Evolutionary conservation across 2,888 invertebrate species (phyloP), one percentile per base, ranked within the genome.

Genomic region (Salpingus planirostris): DNA sequence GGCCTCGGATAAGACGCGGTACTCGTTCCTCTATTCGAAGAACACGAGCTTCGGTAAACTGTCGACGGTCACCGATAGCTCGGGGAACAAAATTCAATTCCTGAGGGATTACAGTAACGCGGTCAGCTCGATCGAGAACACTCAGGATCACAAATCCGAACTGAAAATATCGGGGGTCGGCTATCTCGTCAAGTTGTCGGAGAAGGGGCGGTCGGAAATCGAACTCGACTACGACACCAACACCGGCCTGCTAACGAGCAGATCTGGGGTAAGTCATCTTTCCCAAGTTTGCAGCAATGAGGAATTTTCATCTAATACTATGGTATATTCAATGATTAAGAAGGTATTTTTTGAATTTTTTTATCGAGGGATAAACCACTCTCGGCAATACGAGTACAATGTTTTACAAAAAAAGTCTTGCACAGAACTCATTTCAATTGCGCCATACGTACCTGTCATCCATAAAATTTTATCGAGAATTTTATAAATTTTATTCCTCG

Each of bases 11-110:
- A 89, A 90, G 65, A 86, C 86, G 3, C 76, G 92, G 59, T 96
- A 95, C 64, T 88, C 91, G 27, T 97, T 97, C 71, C 73, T 93
- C 13, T 97, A 97, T 69, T 93, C 91, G 27, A 96, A 96, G 57
- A 93, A 92, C 59, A 92, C 92, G 4, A 91, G 90, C 58, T 93
- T 92, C 52, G 95, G 96, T 0, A 89, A 90, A 57, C 68, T 97
- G 31, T 88, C 88, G 1, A 89, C 89, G 1, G 92, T 97, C 2
- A 91, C 89, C 2, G 95, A 95, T 64, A 87, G 89, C 36, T 89
- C 91, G 2, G 92, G 92, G 44, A 85, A 92, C 59, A 88, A 89
- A 68, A 84, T 97, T 50, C 85, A 89, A 56, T 83, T 95, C 59
- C 67, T 90, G 29, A 73, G 95, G 45, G 93, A 95, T 64, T 93